Conservation (phyloP, 2,888 invertebrate species). For the Andricus curvator region DNA sequence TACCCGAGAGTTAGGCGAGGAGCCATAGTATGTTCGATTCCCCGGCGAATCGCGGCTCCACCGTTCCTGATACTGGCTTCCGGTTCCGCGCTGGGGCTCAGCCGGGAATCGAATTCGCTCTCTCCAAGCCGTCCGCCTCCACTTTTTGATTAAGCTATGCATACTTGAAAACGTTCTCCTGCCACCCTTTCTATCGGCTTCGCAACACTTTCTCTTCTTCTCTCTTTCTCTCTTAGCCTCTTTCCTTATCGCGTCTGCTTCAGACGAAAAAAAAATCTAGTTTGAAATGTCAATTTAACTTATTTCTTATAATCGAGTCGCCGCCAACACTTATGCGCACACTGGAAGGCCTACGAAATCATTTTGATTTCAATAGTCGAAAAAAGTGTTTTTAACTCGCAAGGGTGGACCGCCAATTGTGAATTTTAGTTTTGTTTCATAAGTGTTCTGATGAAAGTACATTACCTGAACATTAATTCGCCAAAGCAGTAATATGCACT, state of each 20-base stretch:
- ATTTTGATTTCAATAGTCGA: no score
- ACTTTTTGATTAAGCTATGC: conserved; percentile 69
- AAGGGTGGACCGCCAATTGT: no score
- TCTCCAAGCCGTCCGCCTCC: conserved; percentile 10
- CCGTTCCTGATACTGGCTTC: conserved; percentile 36
- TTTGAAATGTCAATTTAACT: conserved; percentile 5
- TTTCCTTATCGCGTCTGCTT: neutral
- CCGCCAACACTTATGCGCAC: no score
- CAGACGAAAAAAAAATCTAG: neutral
- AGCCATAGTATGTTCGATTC: conserved; percentile 43
- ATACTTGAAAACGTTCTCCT: conserved; percentile 65
- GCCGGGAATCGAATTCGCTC: conserved; percentile 52
- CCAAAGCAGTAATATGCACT: no score
- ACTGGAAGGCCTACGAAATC: no score
- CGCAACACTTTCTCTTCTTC: conserved; percentile 14
- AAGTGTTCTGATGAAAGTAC: no score
- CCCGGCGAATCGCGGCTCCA: conserved; percentile 48
- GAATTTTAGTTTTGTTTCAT: no score
- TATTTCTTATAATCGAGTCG: no score
- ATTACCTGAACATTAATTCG: no score
- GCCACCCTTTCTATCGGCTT: conserved; percentile 51
- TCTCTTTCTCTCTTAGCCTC: conserved; percentile 13
- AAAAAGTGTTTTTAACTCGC: no score
- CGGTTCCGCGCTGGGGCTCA: conserved; percentile 30
- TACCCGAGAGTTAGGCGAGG: conserved; percentile 36